Base-by-base conservation (phyloP, 2,797 vertebrate genomes). In the Microcaecilia unicolor region DNA sequence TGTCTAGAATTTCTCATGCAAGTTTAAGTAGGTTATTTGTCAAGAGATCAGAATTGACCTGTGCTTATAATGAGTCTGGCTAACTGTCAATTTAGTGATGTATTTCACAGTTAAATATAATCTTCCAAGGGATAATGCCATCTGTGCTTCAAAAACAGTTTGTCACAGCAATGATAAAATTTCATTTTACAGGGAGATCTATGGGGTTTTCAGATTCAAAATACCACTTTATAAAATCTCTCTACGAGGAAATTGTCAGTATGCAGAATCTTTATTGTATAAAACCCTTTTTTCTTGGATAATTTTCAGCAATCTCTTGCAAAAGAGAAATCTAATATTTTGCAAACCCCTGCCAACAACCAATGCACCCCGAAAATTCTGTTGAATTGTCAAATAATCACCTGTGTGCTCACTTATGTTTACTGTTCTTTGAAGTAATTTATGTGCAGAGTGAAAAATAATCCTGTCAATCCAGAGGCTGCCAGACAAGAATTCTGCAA, bases 11-110 rank as follows among this genome's bases (percentile, higher is more conserved):
- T 36, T 54, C 34, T 46, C 22, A 35, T 48, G 10, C 25, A 28
- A 24, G 6, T 13, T 13, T 44, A 37, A 37, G 32, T 30, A 44
- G 12, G 8, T 44, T 45, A 34, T 48, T 48, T 30, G 44, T 41
- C 20, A 22, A 10, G 12, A 18, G 25, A 5, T 25, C 60, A 35
- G 25, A 37, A 10, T 14, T 51, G 44, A 48, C 41, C 28, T 68
- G 51, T 50, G 6, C 23, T 57, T 31, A 6, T 37, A 39, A 35
- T 31, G 24, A 31, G 41, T 57, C 27, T 34, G 3, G 46, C 51
- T 33, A 48, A 6, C 9, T 45, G 11, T 44, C 17, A 15, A 27
- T 18, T 19, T 42, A 29, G 19, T 34, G 33, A 31, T 28, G 4
- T 2, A 21, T 61, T 61, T 44, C 15, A 9, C 26, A 39, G 22